A percentile compares a stretch with the other conserved stretches of the same genome.
These are phyloP conservation scores for Aurelia sp. DNA, from an alignment of 30 jellyfish, hydroid and myxozoan genomes.

Conservation along the genomic window DNA sequence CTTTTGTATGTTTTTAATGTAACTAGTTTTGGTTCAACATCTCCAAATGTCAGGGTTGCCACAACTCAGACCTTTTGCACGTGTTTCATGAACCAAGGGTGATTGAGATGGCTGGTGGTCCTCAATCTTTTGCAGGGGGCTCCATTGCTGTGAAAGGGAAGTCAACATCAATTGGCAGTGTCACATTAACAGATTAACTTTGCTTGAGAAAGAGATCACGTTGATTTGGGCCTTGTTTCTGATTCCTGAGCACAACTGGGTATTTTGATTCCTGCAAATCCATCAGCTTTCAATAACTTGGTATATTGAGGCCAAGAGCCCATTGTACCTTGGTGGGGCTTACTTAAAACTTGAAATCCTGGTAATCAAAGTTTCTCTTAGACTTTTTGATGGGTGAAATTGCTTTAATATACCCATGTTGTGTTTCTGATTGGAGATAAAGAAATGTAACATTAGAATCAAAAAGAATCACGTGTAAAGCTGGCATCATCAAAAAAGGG, in stretches of 20 bases:
- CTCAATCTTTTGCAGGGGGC: not conserved
- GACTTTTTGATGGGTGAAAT: too few relatives aligned
- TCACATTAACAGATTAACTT: not conserved
- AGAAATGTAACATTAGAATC: too few relatives aligned
- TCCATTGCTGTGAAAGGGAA: not conserved
- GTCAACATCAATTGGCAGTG: not conserved
- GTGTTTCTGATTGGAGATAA: too few relatives aligned
- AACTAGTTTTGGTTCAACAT: not conserved
- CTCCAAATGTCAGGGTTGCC: slow-evolving; percentile 10
- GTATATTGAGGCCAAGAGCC: slow-evolving; percentile 6
- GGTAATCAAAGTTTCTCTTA: not conserved
- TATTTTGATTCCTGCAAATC: slow-evolving; percentile 2
- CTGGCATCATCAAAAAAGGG: too few relatives aligned
- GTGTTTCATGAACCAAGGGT: not conserved
- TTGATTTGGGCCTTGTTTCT: not conserved
- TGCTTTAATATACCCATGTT: too few relatives aligned
- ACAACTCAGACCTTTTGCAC: slow-evolving; percentile 1
- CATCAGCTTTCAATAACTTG: not conserved
- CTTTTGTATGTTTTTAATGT: not conserved
- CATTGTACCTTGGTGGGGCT: slow-evolving; percentile 22
- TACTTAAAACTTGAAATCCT: slow-evolving; percentile 11
- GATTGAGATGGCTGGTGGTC: slow-evolving; percentile 1
- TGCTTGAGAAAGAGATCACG: not conserved
- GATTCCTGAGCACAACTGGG: not conserved
- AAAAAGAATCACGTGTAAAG: too few relatives aligned